These are phyloP conservation scores for Galeopterus variegatus DNA, from an alignment of 2,113 vertebrate genomes.

Conservation along the genomic window DNA sequence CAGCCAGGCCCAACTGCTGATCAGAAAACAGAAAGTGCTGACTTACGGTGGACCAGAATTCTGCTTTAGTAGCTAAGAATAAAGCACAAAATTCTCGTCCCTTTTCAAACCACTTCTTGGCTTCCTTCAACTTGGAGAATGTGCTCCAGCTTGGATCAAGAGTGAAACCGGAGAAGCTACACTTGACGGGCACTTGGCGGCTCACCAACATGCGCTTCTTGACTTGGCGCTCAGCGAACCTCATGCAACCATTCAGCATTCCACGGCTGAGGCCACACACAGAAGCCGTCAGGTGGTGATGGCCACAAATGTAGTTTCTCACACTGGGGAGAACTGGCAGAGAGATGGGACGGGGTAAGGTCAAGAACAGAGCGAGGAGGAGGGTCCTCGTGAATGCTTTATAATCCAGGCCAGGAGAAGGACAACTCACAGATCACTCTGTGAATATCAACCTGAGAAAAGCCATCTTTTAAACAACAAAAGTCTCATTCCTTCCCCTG, in stretches of 20 bases:
- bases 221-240: background rate
- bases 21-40: slow-evolving; percentile 47
- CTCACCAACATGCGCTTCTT: background rate
- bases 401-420: background rate
- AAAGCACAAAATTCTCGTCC: background rate
- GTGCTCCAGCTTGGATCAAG: background rate
- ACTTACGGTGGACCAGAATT: background rate
- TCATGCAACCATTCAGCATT: slow-evolving; percentile 55
- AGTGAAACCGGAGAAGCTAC: background rate
- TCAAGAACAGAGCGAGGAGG: background rate
- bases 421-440: background rate
- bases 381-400: background rate
- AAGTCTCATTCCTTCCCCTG: background rate
- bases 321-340: background rate
- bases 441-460: background rate
- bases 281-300: background rate
- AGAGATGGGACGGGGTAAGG: background rate
- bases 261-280: background rate
- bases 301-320: slow-evolving; percentile 3
- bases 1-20: background rate
- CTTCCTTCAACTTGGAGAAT: slow-evolving; percentile 30
- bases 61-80: slow-evolving; percentile 26
- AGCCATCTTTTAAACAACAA: background rate
- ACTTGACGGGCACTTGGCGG: background rate
- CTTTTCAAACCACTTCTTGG: background rate